Percentiles rank a stretch among this genome's conserved stretches.
phyloP scores from a whole-genome alignment of 2,113 vertebrate genomes.

The Eira barbara region DNA sequence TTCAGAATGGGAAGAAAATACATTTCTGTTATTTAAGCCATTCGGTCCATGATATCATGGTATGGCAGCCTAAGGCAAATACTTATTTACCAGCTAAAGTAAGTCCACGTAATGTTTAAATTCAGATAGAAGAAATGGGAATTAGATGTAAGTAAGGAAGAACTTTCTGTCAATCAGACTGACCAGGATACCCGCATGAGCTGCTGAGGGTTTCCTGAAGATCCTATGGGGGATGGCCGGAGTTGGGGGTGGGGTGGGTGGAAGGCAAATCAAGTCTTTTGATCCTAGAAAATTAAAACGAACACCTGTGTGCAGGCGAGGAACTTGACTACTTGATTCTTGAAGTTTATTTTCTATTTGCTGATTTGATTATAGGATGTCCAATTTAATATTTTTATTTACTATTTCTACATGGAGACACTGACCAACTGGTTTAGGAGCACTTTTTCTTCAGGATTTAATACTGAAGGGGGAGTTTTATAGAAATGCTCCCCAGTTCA shows the following conservation, averaged over 20 bases:
- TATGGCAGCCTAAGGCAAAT: background rate
- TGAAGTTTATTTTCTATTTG: background rate
- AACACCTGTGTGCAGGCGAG: background rate
- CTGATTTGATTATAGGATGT: background rate
- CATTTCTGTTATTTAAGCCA: background rate
- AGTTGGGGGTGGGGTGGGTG: accelerated
- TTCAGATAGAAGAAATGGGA: background rate
- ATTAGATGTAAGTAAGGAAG: background rate
- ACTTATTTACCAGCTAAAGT: background rate
- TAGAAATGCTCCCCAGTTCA: background rate
- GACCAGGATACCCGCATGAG: background rate
- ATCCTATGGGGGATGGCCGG: no score
- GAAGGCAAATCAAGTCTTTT: background rate
- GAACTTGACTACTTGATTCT: background rate
- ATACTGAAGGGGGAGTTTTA: background rate
- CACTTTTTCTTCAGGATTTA: background rate
- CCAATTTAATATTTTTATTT: background rate
- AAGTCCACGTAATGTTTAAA: background rate
- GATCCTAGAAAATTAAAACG: background rate
- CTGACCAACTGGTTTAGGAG: background rate
- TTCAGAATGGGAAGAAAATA: background rate
- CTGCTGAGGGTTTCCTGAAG: background rate
- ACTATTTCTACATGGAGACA: background rate
- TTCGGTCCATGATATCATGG: background rate
- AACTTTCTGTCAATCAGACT: background rate